Evolutionary conservation across 2,888 invertebrate species (phyloP).

Genomic region (Drosophila nigritarsus): DNA sequence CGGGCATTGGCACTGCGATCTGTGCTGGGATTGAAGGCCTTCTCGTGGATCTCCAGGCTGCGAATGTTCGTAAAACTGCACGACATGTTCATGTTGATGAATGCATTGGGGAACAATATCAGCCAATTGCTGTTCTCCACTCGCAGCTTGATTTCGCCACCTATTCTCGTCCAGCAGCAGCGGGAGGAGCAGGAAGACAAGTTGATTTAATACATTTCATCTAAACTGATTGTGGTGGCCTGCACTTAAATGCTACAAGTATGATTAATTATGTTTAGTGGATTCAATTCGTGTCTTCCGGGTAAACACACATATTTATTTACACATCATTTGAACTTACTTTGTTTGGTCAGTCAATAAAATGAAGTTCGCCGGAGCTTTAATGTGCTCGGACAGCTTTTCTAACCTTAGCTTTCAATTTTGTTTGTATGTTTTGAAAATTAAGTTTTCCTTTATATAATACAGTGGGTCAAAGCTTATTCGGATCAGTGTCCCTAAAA

Average conservation of each 20-base stretch:
- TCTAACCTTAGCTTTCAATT: background rate
- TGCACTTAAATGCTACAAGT: constrained; percentile 1
- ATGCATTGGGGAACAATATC: constrained; percentile 77
- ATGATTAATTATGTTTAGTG: constrained; percentile 4
- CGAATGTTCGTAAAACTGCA: constrained; percentile 76
- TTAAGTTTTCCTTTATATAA: background rate
- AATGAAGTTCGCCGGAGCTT: background rate
- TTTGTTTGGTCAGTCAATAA: background rate
- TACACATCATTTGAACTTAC: background rate
- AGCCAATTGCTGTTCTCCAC: constrained; percentile 77
- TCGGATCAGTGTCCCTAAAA: no score
- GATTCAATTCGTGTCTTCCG: background rate
- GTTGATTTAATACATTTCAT: background rate
- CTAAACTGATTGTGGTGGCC: background rate
- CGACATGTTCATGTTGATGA: constrained; percentile 79
- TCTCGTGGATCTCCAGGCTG: constrained; percentile 76
- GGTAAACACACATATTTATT: background rate
- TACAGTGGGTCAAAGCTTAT: no score
- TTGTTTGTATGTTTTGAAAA: background rate
- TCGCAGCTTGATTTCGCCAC: constrained; percentile 80
- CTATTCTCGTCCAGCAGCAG: constrained; percentile 26
- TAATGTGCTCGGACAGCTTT: background rate
- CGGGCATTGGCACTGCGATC: constrained; percentile 51
- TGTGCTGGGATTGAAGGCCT: constrained; percentile 78
- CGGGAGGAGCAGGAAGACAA: background rate